Conservation (phyloP, 2,113 vertebrate genomes). For the Aphyosemion australe region DNA sequence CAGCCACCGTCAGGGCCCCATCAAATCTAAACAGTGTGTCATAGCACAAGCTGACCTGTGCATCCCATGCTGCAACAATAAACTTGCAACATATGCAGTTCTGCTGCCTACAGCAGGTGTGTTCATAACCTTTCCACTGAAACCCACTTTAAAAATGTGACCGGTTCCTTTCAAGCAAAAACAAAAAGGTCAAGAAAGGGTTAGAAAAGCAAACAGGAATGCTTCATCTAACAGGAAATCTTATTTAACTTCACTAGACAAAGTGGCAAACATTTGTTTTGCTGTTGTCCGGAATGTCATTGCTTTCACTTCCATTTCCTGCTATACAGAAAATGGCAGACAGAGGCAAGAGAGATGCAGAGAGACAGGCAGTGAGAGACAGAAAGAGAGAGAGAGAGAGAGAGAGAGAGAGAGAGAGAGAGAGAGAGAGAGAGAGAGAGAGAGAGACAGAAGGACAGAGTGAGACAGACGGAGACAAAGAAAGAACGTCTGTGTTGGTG, state of each 20-base stretch:
- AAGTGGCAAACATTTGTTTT: slow-evolving; percentile 49
- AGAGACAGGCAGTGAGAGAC: slow-evolving; percentile 30
- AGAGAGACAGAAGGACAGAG: slow-evolving; percentile 22
- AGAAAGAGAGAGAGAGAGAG: slow-evolving; percentile 19
- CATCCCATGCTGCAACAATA: too few species aligned
- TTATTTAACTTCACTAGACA: slow-evolving; percentile 37
- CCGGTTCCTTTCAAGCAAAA: too few species aligned
- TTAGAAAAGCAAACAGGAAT: too few species aligned
- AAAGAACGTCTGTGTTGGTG: slow-evolving; percentile 65
- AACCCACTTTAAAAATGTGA: too few species aligned
- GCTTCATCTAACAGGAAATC: neutral
- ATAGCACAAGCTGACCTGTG: too few species aligned
- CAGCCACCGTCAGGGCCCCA: too few species aligned
- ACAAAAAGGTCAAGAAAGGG: too few species aligned
- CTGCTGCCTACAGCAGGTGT: too few species aligned
- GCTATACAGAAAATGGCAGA: slow-evolving; percentile 14
- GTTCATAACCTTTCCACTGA: too few species aligned
- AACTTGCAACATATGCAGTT: too few species aligned
- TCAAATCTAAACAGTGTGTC: too few species aligned
- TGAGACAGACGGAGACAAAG: slow-evolving; percentile 42
- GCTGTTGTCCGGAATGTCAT: neutral
- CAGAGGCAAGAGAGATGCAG: slow-evolving; percentile 19
- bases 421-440: slow-evolving; percentile 20
- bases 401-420: slow-evolving; percentile 35
- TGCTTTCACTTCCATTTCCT: slow-evolving; percentile 33